These are phyloP conservation scores for Forbesichthys agassizii DNA, from an alignment of 2,113 vertebrate genomes.

Conservation along the genomic window DNA sequence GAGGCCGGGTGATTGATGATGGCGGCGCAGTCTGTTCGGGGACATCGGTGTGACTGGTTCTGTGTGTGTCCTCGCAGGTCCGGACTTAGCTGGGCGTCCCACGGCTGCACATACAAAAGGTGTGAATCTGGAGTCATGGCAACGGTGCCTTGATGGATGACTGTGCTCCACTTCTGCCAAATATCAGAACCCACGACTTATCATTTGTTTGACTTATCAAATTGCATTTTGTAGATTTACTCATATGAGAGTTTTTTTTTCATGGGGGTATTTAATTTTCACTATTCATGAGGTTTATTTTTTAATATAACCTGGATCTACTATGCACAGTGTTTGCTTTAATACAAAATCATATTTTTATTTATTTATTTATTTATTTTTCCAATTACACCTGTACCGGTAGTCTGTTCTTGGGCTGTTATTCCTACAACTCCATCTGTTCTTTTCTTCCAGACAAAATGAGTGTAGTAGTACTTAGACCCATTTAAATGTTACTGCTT, in stretches of 20 bases:
- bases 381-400: slow-evolving; percentile 36
- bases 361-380: slow-evolving; percentile 28
- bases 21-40: slow-evolving; percentile 36
- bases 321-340: not conserved
- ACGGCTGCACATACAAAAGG: not conserved
- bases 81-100: slow-evolving; percentile 15
- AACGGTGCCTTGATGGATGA: not conserved
- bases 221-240: no score
- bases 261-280: no score
- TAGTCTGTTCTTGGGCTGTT: slow-evolving; percentile 53
- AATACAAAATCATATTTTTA: not conserved
- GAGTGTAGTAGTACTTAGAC: no score
- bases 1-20: slow-evolving; percentile 56
- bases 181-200: no score
- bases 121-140: not conserved
- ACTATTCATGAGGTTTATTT: no score
- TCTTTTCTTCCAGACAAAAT: slow-evolving; percentile 5
- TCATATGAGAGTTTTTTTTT: no score
- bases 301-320: no score
- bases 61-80: slow-evolving; percentile 30
- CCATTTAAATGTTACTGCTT: no score
- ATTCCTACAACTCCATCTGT: no score
- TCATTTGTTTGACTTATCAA: no score
- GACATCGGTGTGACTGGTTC: slow-evolving; percentile 27
- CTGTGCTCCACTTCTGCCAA: no score